Evolutionary conservation across 2,888 invertebrate genomes (phyloP), one percentile per base, ranked within the genome.

Genomic region (Nycteola revayana): DNA sequence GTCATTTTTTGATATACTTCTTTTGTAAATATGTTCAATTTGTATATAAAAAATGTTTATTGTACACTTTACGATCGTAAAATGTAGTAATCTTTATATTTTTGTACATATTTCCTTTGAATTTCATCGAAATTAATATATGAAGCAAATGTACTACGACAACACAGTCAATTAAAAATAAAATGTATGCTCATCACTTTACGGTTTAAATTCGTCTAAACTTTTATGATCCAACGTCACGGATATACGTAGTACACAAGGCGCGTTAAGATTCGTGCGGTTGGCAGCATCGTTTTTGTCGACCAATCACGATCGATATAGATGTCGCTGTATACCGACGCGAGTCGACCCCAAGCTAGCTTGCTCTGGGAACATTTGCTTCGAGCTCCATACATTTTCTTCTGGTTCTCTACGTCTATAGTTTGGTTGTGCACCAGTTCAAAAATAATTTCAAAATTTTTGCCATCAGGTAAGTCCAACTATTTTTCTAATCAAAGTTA

Each of bases 381-480:
- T 85, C 79, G 85, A 84, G 86, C 87, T 75, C 83, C 89, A 88
- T 89, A 89, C 89, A 89, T 87, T 89, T 86, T 84, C 88, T 88
- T 89, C 86, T 84, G 84, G 84, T 79, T 86, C 87, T 83, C 84
- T 87, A 86, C 86, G 85, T 85, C 81, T 87, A 81, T 85, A 85
- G 88, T 88, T 88, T 87, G 86, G 87, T 88, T 85, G 87, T 86
- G 82, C 75, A 83, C 84, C 77, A 85, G 86, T 86, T 86, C 80
- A 84, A 87, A 87, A 85, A 86, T 84, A 71, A 79, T 75, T 88
- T 87, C 86, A 87, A 87, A 88, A 89, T 86, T 87, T 86, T 87
- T 84, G 87, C 88, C 79, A 84, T 87, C 79, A 87, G 89, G 89
- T 89, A 75, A 87, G 89, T 79, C 68, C 48, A 70, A 77, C 70